These are phyloP conservation scores for Geopemphigus sp. DNA, from an alignment of 1,140 invertebrate genomes.

Conservation along the genomic window DNA sequence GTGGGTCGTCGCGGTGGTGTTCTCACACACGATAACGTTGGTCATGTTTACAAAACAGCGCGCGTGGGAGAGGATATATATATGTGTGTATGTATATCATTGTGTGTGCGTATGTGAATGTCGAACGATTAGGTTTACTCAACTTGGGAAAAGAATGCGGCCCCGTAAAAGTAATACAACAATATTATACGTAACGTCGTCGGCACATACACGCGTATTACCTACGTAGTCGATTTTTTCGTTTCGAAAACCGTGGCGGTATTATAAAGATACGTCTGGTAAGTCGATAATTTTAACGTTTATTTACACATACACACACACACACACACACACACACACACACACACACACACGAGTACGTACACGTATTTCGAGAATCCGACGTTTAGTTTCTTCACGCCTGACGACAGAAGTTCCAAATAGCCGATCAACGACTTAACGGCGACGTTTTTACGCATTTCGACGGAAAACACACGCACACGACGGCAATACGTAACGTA, in stretches of 20 bases:
- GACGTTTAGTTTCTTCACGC: constrained; percentile 2
- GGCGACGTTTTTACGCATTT: neutral
- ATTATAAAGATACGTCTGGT: no score
- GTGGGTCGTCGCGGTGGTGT: neutral
- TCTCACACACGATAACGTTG: constrained; percentile 3
- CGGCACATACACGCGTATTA: neutral
- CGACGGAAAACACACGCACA: neutral
- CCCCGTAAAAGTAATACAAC: neutral
- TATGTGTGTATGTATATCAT: neutral
- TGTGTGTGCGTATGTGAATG: constrained; percentile 31
- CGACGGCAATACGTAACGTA: no score
- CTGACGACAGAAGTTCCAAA: constrained; percentile 5
- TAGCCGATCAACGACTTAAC: constrained; percentile 21
- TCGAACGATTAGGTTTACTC: constrained; percentile 34
- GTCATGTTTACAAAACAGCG: constrained; percentile 25
- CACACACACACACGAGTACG: constrained; percentile 16
- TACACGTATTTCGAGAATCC: constrained; percentile 32
- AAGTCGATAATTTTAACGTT: no score
- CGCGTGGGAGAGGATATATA: neutral
- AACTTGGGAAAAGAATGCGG: constrained; percentile 36
- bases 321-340: no score
- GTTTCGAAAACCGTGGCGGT: no score
- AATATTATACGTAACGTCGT: neutral
- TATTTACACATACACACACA: no score
- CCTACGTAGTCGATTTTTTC: no score